These are phyloP conservation scores for Puffinus mauretanicus DNA, from an alignment of 2,113 vertebrate species.

Conservation along the genomic window DNA sequence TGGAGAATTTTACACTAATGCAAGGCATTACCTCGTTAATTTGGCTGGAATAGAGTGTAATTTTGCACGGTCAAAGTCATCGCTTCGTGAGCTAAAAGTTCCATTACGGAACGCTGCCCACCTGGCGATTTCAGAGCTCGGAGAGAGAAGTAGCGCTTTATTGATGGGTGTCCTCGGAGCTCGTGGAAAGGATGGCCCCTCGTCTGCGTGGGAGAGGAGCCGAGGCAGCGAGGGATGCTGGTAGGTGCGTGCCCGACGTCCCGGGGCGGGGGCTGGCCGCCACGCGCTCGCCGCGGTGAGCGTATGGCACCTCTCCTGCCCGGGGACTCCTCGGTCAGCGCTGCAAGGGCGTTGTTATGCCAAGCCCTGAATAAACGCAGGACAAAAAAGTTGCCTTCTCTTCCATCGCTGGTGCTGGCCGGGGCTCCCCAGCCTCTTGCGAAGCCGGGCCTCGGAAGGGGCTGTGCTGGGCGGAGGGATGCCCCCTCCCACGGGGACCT, in stretches of 20 bases:
- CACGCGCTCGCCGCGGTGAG: rapidly evolving
- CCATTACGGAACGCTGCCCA: not conserved
- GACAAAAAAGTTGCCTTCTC: rapidly evolving
- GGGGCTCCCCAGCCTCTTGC: not conserved
- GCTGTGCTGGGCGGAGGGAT: not conserved
- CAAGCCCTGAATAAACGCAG: rapidly evolving
- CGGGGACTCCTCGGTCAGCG: rapidly evolving
- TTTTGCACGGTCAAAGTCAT: conserved; percentile 70
- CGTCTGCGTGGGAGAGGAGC: not conserved
- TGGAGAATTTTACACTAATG: conserved; percentile 79
- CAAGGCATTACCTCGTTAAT: conserved; percentile 77
- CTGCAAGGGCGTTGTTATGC: rapidly evolving
- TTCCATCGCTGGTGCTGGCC: not conserved
- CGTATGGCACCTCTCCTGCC: rapidly evolving
- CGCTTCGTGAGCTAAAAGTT: conserved; percentile 64
- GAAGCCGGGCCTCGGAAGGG: rapidly evolving
- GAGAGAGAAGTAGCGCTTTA: not conserved
- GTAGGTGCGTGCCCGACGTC: rapidly evolving
- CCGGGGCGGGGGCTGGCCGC: rapidly evolving
- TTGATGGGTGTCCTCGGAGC: not conserved
- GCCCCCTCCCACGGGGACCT: not conserved
- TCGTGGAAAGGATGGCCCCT: not conserved
- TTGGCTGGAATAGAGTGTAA: conserved; percentile 74
- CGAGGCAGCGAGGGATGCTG: rapidly evolving
- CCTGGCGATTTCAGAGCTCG: not conserved